These are phyloP conservation scores for Ochropleura plecta DNA, from an alignment of 2,888 invertebrate species.

Conservation along the genomic window DNA sequence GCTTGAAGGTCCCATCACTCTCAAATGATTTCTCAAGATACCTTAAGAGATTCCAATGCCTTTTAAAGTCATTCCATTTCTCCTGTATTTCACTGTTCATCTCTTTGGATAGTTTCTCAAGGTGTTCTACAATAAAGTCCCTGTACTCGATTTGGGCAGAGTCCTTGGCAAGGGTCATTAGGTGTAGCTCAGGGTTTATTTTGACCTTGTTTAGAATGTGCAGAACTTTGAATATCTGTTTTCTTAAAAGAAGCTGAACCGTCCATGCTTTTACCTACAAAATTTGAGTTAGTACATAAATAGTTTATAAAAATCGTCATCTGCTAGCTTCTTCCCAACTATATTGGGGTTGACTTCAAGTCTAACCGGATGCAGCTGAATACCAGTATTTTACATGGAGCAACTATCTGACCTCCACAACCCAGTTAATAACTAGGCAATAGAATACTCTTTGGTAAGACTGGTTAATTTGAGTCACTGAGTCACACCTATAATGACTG, in stretches of 20 bases:
- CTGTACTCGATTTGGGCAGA: conserved; percentile 91
- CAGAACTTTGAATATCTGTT: conserved; percentile 92
- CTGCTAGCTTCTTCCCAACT: too few relatives aligned
- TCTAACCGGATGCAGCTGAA: too few relatives aligned
- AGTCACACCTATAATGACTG: too few relatives aligned
- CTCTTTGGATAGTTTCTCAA: conserved; percentile 88
- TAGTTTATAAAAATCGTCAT: background rate
- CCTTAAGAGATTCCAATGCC: conserved; percentile 85
- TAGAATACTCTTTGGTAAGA: too few relatives aligned
- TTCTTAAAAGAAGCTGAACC: conserved; percentile 90
- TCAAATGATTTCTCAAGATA: conserved; percentile 88
- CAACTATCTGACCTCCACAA: too few relatives aligned
- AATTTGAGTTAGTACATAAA: conserved; percentile 19
- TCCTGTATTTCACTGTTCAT: conserved; percentile 77
- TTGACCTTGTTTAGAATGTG: conserved; percentile 92
- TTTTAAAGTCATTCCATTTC: conserved; percentile 82
- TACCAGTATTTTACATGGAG: too few relatives aligned
- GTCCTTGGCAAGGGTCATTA: conserved; percentile 90
- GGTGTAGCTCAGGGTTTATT: conserved; percentile 90
- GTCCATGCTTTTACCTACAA: conserved; percentile 92
- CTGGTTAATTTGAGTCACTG: too few relatives aligned
- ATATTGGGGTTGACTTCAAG: too few relatives aligned
- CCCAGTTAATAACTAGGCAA: too few relatives aligned
- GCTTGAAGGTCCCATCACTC: conserved; percentile 86
- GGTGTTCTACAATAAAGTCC: conserved; percentile 92